Percentiles rank a stretch among this genome's conserved stretches.
Conservation (phyloP, 2,113 vertebrate species). For the Callorhinus ursinus region DNA sequence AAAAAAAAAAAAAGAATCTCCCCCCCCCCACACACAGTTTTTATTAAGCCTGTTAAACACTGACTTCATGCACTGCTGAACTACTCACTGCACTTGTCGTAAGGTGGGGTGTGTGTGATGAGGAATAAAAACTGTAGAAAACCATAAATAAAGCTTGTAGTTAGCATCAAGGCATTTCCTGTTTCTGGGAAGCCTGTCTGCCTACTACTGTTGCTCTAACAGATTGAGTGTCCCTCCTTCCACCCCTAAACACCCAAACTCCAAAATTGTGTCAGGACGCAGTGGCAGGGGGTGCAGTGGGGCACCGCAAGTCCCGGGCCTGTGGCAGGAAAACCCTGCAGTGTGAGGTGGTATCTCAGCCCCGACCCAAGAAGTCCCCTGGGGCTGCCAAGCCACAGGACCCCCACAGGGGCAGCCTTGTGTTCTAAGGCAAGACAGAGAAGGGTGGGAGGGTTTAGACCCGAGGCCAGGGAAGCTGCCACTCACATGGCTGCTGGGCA, state of each 20-base stretch:
- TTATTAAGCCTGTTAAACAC: not conserved
- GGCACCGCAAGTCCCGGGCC: not conserved
- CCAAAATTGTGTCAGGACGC: not conserved
- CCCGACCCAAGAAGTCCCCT: not conserved
- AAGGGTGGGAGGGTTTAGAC: not conserved
- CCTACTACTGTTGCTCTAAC: not conserved
- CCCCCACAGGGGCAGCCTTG: not conserved
- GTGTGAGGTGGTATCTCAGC: not conserved
- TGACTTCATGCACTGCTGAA: not conserved
- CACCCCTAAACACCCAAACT: not conserved
- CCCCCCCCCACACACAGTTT: not conserved
- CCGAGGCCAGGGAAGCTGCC: not conserved
- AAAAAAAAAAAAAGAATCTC: not conserved
- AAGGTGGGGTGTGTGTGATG: not conserved
- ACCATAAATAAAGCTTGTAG: conserved; percentile 40
- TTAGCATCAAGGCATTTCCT: conserved; percentile 21
- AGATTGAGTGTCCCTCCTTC: not conserved
- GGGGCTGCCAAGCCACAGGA: not conserved
- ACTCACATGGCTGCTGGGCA: rapidly evolving
- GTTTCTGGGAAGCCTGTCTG: not conserved
- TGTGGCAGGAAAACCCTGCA: not conserved
- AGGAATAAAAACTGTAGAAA: not conserved
- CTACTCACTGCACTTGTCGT: not conserved
- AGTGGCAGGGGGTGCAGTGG: rapidly evolving
- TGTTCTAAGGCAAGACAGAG: not conserved